Percentiles rank a stretch among this genome's conserved stretches.
phyloP scores from a whole-genome alignment of 2,113 vertebrate species.

The Cinclus mexicanus region DNA sequence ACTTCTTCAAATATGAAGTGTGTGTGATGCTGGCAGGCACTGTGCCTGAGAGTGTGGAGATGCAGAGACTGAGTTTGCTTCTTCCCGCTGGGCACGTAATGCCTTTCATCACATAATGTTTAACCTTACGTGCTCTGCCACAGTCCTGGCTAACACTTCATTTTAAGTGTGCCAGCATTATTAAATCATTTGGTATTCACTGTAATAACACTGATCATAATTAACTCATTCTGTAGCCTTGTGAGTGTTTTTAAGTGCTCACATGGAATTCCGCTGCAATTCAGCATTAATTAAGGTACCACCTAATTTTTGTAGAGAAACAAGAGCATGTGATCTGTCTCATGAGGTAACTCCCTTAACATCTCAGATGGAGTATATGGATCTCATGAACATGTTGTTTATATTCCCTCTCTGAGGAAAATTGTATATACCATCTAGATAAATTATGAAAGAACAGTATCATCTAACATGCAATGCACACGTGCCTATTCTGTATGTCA shows the following conservation, averaged over 20 bases:
- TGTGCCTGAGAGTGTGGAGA: neutral
- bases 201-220: conserved; percentile 71
- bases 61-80: neutral
- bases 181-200: conserved; percentile 73
- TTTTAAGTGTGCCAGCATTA: conserved; percentile 64
- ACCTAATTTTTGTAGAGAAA: conserved; percentile 66
- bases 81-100: conserved; percentile 35
- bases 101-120: conserved; percentile 61
- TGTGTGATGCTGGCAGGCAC: neutral
- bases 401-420: neutral
- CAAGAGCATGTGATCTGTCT: conserved; percentile 17
- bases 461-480: neutral
- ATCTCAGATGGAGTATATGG: neutral
- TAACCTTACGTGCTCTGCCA: conserved; percentile 50
- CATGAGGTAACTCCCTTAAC: conserved; percentile 28
- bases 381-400: neutral
- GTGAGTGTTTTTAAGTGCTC: conserved; percentile 55
- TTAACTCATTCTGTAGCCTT: conserved; percentile 72
- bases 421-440: neutral
- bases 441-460: neutral
- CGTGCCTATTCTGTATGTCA: neutral
- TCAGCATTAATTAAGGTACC: conserved; percentile 71
- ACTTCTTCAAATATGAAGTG: neutral
- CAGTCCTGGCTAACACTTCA: conserved; percentile 59
- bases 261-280: conserved; percentile 62